Percentiles rank a stretch among this genome's conserved stretches.
Evolutionary conservation across 2,113 vertebrate species (phyloP).

Genomic region (Elgaria multicarinata): DNA sequence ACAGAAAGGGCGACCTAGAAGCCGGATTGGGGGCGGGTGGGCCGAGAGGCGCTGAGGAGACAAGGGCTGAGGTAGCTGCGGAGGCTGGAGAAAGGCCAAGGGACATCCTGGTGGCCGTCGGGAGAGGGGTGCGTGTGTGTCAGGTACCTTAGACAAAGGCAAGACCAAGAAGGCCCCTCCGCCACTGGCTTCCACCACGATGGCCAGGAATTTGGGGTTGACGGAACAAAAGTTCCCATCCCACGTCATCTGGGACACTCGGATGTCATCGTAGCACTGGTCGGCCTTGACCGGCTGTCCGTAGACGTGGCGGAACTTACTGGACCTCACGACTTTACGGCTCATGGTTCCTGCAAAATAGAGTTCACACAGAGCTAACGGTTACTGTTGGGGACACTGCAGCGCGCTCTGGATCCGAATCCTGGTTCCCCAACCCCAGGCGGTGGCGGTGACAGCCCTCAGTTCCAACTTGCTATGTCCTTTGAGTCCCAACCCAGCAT

Average conservation of each 20-base stretch:
- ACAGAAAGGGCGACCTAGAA: background rate
- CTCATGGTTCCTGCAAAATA: slow-evolving; percentile 77
- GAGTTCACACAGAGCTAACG: background rate
- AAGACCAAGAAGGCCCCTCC: slow-evolving; percentile 91
- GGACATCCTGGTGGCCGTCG: background rate
- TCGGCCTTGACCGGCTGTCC: slow-evolving; percentile 87
- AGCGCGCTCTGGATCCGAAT: background rate
- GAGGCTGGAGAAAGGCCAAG: background rate
- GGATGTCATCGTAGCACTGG: slow-evolving; percentile 92
- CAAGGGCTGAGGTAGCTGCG: background rate
- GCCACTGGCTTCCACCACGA: slow-evolving; percentile 91
- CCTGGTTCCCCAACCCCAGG: background rate
- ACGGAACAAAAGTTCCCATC: slow-evolving; percentile 91
- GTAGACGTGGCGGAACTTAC: slow-evolving; percentile 93
- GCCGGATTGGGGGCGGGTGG: background rate
- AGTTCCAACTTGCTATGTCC: too few species aligned
- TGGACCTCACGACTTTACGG: slow-evolving; percentile 87
- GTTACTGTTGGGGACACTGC: too few species aligned
- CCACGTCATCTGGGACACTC: slow-evolving; percentile 93
- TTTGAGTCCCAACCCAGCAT: background rate
- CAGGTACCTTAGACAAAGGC: slow-evolving; percentile 84
- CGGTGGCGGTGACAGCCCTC: background rate
- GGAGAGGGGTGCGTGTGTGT: background rate
- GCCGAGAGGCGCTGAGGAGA: background rate
- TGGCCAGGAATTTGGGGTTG: slow-evolving; percentile 92